Base-by-base conservation (phyloP, 2,888 invertebrate genomes). In the Heliconius sara region DNA sequence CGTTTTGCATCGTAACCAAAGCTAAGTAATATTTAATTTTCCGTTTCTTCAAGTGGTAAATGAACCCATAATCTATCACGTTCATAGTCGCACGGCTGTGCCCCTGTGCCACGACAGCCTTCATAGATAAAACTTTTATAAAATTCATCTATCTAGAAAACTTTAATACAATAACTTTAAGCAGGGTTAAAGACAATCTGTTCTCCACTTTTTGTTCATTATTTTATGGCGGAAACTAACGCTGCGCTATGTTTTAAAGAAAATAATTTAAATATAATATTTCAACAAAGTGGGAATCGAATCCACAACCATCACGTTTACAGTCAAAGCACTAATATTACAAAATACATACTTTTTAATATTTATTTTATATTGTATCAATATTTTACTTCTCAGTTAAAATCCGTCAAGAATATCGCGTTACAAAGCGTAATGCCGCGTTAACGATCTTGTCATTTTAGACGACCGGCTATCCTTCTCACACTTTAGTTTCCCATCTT, bases 381-480 rank as follows among this genome's bases (percentile, higher is more conserved):
- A 60, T 73, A 57, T 73, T 34, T n/a, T 73, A 43, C 25, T 3
- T 25, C n/a, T 60, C 73, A 60, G 34, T 60, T 22, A 16, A 73
- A 16, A 25, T 16, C 16, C 60, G 60, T 34, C 73, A 73, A 73
- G 39, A 60, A 60, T 73, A 73, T 73, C 22, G 19, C 39, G 9
- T 73, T 73, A 60, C 73, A 73, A 34, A 60, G 60, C 34, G 39
- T 60, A 73, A 60, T 73, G 57, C 52, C 71, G 57, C 72, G 52
- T 72, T 27, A 72, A 72, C 72, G 30, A 72, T 72, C 52, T 34
- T 73, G 60, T 73, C 34, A 73, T 60, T 60, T 60, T 16, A 60
- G 60, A 60, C 9, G 39, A n/a, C 34, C 4, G 16, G 6, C 73
- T 57, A 25, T 73, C 39, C 16, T 39, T 25, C n/a, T 39, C 34